A percentile compares a stretch with the other conserved stretches of the same genome.
These are phyloP conservation scores for Deroplatys truncata DNA, from an alignment of 2,888 invertebrate species.

Conservation along the genomic window DNA sequence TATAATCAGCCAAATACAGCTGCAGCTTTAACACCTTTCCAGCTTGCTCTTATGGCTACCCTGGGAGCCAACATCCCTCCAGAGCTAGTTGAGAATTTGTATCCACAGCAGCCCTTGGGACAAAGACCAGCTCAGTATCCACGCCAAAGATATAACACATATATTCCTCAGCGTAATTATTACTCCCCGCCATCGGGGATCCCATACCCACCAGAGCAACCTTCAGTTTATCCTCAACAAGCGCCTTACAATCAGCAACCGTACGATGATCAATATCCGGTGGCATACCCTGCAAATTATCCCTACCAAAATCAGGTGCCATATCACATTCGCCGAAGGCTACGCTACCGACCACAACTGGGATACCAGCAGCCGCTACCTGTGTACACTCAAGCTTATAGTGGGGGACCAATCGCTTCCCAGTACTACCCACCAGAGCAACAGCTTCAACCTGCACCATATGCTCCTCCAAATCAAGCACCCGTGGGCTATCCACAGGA, in stretches of 20 bases:
- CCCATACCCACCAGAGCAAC: background rate
- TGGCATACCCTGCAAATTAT: background rate
- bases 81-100: conserved; percentile 19
- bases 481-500: conserved; percentile 15
- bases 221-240: background rate
- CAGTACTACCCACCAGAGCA: conserved; percentile 7
- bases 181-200: background rate
- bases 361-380: background rate
- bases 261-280: conserved; percentile 4
- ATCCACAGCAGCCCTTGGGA: background rate
- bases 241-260: background rate
- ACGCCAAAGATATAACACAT: background rate
- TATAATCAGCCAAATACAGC: conserved; percentile 4
- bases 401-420: background rate
- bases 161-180: background rate
- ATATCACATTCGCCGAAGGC: conserved; percentile 8
- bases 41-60: conserved; percentile 24
- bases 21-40: conserved; percentile 19
- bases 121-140: background rate
- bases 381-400: background rate
- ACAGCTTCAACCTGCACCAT: conserved; percentile 10
- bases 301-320: conserved; percentile 1
- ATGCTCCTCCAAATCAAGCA: background rate
- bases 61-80: conserved; percentile 26
- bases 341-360: conserved; percentile 11